These are phyloP conservation scores for Apodemia hepburni DNA, from an alignment of 2,888 invertebrate genomes.

Conservation along the genomic window DNA sequence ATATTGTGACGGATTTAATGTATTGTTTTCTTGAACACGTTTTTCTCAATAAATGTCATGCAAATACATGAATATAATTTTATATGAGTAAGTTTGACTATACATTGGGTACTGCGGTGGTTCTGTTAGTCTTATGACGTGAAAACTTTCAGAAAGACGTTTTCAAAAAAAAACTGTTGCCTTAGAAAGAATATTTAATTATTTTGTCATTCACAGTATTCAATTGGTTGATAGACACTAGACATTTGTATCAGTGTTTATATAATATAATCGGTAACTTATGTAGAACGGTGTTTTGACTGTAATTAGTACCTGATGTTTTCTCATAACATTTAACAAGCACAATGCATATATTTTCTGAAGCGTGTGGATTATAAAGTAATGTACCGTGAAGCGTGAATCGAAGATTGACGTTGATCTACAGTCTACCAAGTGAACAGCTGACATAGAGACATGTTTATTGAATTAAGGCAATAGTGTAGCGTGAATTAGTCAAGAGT, in stretches of 20 bases:
- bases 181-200: no score
- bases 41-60: neutral
- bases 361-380: slow-evolving; percentile 21
- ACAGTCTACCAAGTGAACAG: slow-evolving; percentile 11
- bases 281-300: neutral
- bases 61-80: neutral
- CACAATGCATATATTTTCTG: slow-evolving; percentile 16
- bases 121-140: no score
- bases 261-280: no score
- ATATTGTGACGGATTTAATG: slow-evolving; percentile 21
- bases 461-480: slow-evolving; percentile 16
- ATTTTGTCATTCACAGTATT: no score
- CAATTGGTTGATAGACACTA: no score
- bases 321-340: slow-evolving; percentile 14
- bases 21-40: neutral
- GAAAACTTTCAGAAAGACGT: no score
- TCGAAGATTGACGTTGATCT: slow-evolving; percentile 22
- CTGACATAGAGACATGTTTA: slow-evolving; percentile 17
- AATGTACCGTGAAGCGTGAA: slow-evolving; percentile 21
- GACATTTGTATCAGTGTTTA: no score
- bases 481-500: neutral
- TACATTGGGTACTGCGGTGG: no score
- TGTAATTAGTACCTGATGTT: slow-evolving; percentile 9
- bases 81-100: no score
- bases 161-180: no score